Evolutionary conservation across 2,888 invertebrate genomes (phyloP).

Genomic region (Sinohyriopsis cumingii): DNA sequence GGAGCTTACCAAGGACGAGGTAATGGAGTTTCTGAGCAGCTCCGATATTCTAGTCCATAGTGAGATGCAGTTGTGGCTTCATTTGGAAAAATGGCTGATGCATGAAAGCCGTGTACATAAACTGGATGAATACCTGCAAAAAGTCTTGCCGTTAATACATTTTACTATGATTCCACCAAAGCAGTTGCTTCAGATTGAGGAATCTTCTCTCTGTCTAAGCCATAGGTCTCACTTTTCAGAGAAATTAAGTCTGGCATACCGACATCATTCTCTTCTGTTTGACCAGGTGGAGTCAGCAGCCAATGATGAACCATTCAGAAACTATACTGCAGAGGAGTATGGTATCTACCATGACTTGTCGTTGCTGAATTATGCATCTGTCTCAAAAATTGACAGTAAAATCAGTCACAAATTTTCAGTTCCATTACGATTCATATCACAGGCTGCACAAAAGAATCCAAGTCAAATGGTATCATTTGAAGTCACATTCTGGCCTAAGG

Average conservation of each 20-base stretch:
- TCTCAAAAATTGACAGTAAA: slow-evolving; percentile 58
- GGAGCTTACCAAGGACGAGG: slow-evolving; percentile 46
- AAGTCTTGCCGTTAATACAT: slow-evolving; percentile 51
- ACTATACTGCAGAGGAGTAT: slow-evolving; percentile 50
- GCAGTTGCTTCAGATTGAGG: slow-evolving; percentile 52
- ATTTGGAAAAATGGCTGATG: slow-evolving; percentile 54
- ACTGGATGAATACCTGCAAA: slow-evolving; percentile 42
- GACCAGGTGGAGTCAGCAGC: slow-evolving; percentile 32
- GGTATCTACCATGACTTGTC: slow-evolving; percentile 46
- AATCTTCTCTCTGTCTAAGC: slow-evolving; percentile 43
- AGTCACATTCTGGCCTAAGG: slow-evolving; percentile 56
- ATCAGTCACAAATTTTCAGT: slow-evolving; percentile 42
- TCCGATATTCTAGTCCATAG: slow-evolving; percentile 58
- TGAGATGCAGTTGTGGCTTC: slow-evolving; percentile 54
- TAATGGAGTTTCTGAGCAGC: slow-evolving; percentile 57
- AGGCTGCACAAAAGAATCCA: slow-evolving; percentile 15
- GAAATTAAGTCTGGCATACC: slow-evolving; percentile 52
- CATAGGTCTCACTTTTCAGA: slow-evolving; percentile 43
- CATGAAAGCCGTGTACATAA: slow-evolving; percentile 40
- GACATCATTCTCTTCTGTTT: slow-evolving; percentile 59
- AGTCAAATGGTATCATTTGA: slow-evolving; percentile 38
- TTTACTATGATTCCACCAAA: slow-evolving; percentile 62
- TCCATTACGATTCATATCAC: slow-evolving; percentile 42
- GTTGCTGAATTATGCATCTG: slow-evolving; percentile 47
- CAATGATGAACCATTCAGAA: slow-evolving; percentile 47